phyloP scores from a whole-genome alignment of 1,140 invertebrate species.

The Pogonognathellus flavescens region DNA sequence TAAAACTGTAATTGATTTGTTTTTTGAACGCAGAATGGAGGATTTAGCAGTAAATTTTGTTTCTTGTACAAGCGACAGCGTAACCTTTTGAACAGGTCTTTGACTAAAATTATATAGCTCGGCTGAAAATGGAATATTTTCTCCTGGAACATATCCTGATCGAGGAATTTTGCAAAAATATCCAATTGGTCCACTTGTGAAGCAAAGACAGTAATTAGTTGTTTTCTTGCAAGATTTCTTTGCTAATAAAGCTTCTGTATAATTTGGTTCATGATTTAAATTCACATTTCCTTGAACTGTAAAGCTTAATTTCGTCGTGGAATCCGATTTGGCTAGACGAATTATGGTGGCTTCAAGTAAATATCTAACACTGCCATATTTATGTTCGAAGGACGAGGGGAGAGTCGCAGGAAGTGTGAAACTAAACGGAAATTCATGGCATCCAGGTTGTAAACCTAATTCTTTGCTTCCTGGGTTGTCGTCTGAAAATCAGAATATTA shows the following conservation, averaged over 20 bases:
- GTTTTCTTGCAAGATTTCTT: slow-evolving; percentile 73
- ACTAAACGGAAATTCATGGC: slow-evolving; percentile 71
- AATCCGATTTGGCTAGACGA: slow-evolving; percentile 89
- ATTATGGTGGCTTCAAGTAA: slow-evolving; percentile 83
- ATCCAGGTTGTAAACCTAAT: slow-evolving; percentile 65
- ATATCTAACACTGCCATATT: slow-evolving; percentile 70
- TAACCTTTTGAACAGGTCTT: not conserved
- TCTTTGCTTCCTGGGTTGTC: not conserved
- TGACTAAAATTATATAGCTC: slow-evolving; percentile 55
- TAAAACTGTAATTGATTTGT: not conserved
- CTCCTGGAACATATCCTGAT: slow-evolving; percentile 64
- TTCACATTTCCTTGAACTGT: slow-evolving; percentile 87
- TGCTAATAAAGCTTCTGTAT: slow-evolving; percentile 68
- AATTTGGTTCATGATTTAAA: slow-evolving; percentile 79
- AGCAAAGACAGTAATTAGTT: slow-evolving; percentile 73
- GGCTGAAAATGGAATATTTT: slow-evolving; percentile 67
- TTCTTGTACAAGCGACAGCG: slow-evolving; percentile 38
- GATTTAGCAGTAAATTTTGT: not conserved
- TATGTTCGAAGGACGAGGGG: slow-evolving; percentile 72
- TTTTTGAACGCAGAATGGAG: not conserved
- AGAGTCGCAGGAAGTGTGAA: slow-evolving; percentile 71
- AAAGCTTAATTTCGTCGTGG: slow-evolving; percentile 86
- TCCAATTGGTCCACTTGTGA: slow-evolving; percentile 73
- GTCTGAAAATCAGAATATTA: not conserved
- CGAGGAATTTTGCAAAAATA: slow-evolving; percentile 69